phyloP scores from a whole-genome alignment of 2,888 invertebrate genomes.

The Encarsia formosa region DNA sequence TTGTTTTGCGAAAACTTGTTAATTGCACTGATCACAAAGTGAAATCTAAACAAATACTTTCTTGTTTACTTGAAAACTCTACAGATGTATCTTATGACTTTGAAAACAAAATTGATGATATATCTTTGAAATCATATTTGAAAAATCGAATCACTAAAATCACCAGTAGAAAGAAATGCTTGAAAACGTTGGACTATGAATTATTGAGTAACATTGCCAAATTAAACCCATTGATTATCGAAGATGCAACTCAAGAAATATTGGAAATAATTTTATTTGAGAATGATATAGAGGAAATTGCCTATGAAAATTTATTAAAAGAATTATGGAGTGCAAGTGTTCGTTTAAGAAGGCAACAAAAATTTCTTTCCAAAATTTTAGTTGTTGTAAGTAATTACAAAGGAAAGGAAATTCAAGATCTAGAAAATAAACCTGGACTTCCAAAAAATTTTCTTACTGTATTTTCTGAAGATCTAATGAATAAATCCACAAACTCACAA shows the following conservation, averaged over 20 bases:
- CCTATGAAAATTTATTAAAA: slow-evolving; percentile 31
- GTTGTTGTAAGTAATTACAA: slow-evolving; percentile 24
- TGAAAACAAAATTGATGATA: slow-evolving; percentile 34
- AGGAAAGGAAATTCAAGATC: slow-evolving; percentile 4
- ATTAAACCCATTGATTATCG: slow-evolving; percentile 43
- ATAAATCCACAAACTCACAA: slow-evolving; percentile 13
- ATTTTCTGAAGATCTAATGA: slow-evolving; percentile 30
- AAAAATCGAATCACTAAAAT: slow-evolving; percentile 34
- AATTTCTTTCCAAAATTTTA: slow-evolving; percentile 40
- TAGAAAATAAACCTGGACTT: slow-evolving; percentile 7
- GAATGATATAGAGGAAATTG: slow-evolving; percentile 24
- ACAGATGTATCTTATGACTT: slow-evolving; percentile 38
- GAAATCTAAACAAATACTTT: slow-evolving; percentile 26
- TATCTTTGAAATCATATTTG: slow-evolving; percentile 35
- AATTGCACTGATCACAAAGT: slow-evolving; percentile 28
- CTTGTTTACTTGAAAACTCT: slow-evolving; percentile 30
- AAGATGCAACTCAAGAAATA: slow-evolving; percentile 36
- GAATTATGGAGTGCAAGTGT: slow-evolving; percentile 36
- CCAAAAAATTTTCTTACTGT: slow-evolving; percentile 30
- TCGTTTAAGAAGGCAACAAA: slow-evolving; percentile 40
- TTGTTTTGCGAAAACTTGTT: slow-evolving; percentile 37
- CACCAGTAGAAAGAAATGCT: slow-evolving; percentile 25
- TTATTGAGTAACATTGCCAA: slow-evolving; percentile 34
- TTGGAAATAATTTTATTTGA: slow-evolving; percentile 34
- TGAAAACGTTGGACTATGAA: slow-evolving; percentile 32